Evolutionary conservation across 2,797 vertebrate genomes (phyloP).

Genomic region (Pempheris klunzingeri): DNA sequence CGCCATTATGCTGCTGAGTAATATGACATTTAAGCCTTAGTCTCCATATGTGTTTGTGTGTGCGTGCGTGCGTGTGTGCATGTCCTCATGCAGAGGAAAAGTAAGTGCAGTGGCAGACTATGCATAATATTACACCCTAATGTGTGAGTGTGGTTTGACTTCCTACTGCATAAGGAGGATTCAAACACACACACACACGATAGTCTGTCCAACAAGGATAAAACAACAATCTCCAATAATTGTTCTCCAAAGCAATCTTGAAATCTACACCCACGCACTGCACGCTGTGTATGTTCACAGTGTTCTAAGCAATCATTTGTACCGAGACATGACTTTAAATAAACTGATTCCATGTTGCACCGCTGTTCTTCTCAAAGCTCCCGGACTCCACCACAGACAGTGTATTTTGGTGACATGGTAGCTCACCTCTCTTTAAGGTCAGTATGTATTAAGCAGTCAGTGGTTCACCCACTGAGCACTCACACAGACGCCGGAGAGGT

Average conservation of each 20-base stretch:
- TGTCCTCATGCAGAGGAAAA: conserved; percentile 12
- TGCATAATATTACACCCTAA: conserved; percentile 40
- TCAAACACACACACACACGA: conserved; percentile 10
- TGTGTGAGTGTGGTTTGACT: conserved; percentile 11
- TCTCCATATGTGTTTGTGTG: conserved; percentile 45
- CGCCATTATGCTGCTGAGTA: conserved; percentile 47
- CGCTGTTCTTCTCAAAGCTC: neutral
- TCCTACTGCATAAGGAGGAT: conserved; percentile 2
- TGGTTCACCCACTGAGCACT: neutral
- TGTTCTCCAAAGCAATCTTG: neutral
- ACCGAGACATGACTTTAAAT: neutral
- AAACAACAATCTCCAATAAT: conserved; percentile 13
- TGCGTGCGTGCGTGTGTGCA: conserved; percentile 1
- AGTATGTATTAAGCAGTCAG: no score
- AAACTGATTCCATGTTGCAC: neutral
- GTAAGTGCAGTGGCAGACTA: conserved; percentile 25
- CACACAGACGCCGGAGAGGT: neutral
- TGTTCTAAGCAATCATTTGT: neutral
- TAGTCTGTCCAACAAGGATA: neutral
- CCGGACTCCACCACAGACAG: neutral
- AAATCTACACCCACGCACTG: conserved; percentile 7
- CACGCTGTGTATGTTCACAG: neutral
- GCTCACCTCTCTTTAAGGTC: neutral
- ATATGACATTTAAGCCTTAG: conserved; percentile 66
- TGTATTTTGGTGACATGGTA: neutral